Base-by-base conservation (phyloP, 2,888 invertebrate species). In the Oxyscelio sp. region DNA sequence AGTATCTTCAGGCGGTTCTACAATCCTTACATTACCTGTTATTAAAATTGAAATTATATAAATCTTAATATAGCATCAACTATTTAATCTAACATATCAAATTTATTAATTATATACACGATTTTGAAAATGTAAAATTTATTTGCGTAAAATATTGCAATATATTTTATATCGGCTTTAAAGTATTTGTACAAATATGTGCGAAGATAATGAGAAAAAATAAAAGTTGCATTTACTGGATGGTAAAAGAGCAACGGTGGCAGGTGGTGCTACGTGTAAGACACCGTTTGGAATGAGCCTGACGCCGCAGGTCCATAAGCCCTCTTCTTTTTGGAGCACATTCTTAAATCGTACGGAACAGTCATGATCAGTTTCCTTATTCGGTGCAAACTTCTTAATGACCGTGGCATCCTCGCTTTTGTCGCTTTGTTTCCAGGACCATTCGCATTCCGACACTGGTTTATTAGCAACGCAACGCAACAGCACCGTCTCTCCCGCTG, bases 241-340 rank as follows among this genome's bases (percentile, higher is more conserved):
- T 0, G 94, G 93, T 21, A 94, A 78, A 43, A 94, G 90, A 45
- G 92, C 92, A 3, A 94, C 91, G 19, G 90, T 93, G 4, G 94
- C 93, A 0, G 94, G 90, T 5, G 93, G 92, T n/a, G 94, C 94
- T 83, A 91, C 90, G 85, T 93, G 93, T 21, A 94, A 87, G 21
- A 90, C 89, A 24, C 93, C 93, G 17, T 88, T 89, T 0, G 91
- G 88, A 17, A 92, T 90, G 54, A 94, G 87, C 43, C 93, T 88
- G 17, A 94, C 93, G 6, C 93, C 93, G 79, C 94, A 94, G 11
- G 92, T 93, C 94, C 94, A 94, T n/a, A 93, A 87, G 1, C 94
- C 94, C 82, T 93, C 93, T 81, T 94, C 93, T 71, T 93, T 93
- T 89, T 93, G 92, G 43, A 93, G 74, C 24, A 94, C 92, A 73